Evolutionary conservation across 2,888 invertebrate genomes (phyloP), one percentile per base, ranked within the genome.

Genomic region (Agrotis clavis): DNA sequence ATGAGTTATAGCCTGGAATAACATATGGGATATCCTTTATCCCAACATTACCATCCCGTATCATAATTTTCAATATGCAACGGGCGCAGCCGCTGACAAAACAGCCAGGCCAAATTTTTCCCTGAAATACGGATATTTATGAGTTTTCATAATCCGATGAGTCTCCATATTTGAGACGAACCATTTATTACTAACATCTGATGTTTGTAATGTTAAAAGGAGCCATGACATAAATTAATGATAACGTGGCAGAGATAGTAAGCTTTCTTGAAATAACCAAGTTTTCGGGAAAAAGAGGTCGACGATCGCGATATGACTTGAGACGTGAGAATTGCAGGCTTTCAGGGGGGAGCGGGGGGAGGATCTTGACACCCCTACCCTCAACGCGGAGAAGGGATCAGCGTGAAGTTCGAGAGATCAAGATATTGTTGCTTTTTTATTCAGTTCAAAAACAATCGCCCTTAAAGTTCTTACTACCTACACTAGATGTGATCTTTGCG

Each of bases 231-330:
- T 62, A 51, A 66, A 81, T 73, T 59, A 67, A 82, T 78, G 67
- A 69, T 65, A 47, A 67, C 19, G n/a, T 1, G 4, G 30, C 21
- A 63, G 19, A 81, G 51, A 64, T 63, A 57, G 25, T 62, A 47
- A 18, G 41, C 57, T 60, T 41, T 51, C 65, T 73, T 66, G 63
- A 73, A 72, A 59, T 67, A 73, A 82, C 45, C 25, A 63, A 82
- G 79, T 63, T 82, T 79, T 73, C 16, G 30, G 21, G n/a, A 35
- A 71, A 35, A 60, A 63, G 53, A 73, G 79, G 68, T 66, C 59
- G 73, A 35, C 21, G 78, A 59, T 77, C 82, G 82, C 47, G 78
- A 73, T 82, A 78, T 82, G 66, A 78, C 79, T 82, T 66, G 73
- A 69, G 35, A 82, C 82, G 68, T 82, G 79, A 78, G 68, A 67